These are phyloP conservation scores for Rhamnusium bicolor DNA, from an alignment of 2,888 invertebrate genomes.

Conservation along the genomic window DNA sequence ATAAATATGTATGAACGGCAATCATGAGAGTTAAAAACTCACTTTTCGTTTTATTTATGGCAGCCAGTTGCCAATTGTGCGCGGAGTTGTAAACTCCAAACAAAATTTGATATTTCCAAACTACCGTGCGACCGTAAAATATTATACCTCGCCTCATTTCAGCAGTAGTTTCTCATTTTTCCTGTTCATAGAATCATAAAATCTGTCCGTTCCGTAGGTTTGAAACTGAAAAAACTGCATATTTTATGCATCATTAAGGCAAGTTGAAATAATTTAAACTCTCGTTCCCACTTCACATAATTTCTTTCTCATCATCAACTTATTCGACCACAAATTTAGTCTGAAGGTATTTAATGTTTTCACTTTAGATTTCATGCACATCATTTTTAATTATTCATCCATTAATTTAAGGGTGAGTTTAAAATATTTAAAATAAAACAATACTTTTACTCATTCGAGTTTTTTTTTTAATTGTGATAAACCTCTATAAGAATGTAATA, in stretches of 20 bases:
- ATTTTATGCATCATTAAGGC: not conserved
- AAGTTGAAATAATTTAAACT: not conserved
- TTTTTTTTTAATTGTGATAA: too few relatives aligned
- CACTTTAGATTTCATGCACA: too few relatives aligned
- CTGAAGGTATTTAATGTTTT: not conserved
- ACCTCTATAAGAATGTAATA: too few relatives aligned
- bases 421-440: too few relatives aligned
- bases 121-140: conserved; percentile 3
- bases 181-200: not conserved
- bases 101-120: conserved; percentile 21
- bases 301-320: not conserved
- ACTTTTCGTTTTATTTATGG: conserved; percentile 51
- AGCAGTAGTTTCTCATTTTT: conserved; percentile 1
- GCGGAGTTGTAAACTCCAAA: conserved; percentile 35
- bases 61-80: conserved; percentile 45
- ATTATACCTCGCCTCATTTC: not conserved
- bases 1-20: conserved; percentile 55
- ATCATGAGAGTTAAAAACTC: conserved; percentile 50
- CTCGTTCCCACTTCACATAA: not conserved
- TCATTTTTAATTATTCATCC: too few relatives aligned
- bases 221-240: not conserved
- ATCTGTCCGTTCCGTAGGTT: not conserved
- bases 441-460: too few relatives aligned
- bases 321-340: not conserved
- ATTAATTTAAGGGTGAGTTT: too few relatives aligned